phyloP scores from a whole-genome alignment of 2,113 vertebrate species.

The Pedionomus torquatus region DNA sequence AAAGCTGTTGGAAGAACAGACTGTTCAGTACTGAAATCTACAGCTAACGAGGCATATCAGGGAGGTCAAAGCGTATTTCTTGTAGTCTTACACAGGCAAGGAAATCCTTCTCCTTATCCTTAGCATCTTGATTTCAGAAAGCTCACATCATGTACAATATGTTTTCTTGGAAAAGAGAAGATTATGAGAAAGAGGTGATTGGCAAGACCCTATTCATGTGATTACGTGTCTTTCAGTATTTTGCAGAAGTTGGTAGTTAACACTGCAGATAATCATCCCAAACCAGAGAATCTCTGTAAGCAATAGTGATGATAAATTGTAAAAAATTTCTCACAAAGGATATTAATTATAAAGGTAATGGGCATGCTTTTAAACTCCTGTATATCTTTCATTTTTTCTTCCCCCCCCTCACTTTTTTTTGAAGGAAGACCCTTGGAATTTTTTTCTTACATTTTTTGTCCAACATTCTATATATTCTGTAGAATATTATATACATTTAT shows the following conservation, averaged over 20 bases:
- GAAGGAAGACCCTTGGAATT: background rate
- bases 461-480: background rate
- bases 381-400: background rate
- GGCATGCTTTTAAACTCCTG: background rate
- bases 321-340: background rate
- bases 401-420: background rate
- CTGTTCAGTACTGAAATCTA: background rate
- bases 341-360: background rate
- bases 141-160: background rate
- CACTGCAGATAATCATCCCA: background rate
- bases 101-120: background rate
- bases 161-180: background rate
- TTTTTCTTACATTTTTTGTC: background rate
- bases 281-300: background rate
- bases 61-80: background rate
- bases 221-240: background rate
- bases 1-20: conserved; percentile 32
- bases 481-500: background rate
- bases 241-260: background rate
- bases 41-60: background rate
- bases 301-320: background rate
- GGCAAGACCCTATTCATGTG: background rate
- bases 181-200: background rate
- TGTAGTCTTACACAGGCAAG: background rate
- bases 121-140: background rate